Base-by-base conservation (phyloP, 2,797 vertebrate species). In the Lagorchestes hirsutus region DNA sequence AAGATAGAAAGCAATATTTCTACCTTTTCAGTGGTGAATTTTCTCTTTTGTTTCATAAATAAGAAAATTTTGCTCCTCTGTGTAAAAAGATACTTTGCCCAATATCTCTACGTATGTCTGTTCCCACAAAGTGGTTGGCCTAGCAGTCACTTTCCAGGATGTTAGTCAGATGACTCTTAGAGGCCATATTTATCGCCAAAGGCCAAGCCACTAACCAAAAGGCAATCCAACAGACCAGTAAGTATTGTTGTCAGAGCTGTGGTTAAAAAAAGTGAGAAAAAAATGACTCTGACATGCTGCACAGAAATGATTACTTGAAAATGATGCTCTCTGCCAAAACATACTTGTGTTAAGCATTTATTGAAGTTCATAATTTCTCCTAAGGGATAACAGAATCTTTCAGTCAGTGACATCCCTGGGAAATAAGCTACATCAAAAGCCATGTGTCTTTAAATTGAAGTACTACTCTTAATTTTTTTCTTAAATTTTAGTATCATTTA, bases 291-390 rank as follows among this genome's bases (percentile, higher is more conserved):
- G 57, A 94, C 0, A 9, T 95, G 74, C 92, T 46, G 40, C 8
- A 0, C 4, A 55, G 62, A 90, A 58, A 90, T 50, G 74, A 90
- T 31, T 34, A 55, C 46, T 93, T 50, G 55, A 55, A 67, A 54
- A 28, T 46, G 27, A 28, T 54, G n/a, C 55, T 52, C 52, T 74
- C n/a, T 0, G 11, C 31, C 56, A 55, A 54, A 91, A 91, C 18
- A 91, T 54, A 34, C 18, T 54, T 31, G 34, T 92, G 90, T 56
- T 95, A 90, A 59, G 59, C 28, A 82, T 16, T 56, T 55, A 54
- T 29, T 40, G 92, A 96, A 58, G 50, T 46, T 91, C 90, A 24
- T 13, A 93, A 92, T 40, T 91, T 92, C 55, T 95, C 82, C 82
- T 18, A 12, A 67, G 24, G 40, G 46, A 93, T 28, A 62, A 95